phyloP scores from a whole-genome alignment of 2,888 invertebrate species.

The Tiliacea aurago region DNA sequence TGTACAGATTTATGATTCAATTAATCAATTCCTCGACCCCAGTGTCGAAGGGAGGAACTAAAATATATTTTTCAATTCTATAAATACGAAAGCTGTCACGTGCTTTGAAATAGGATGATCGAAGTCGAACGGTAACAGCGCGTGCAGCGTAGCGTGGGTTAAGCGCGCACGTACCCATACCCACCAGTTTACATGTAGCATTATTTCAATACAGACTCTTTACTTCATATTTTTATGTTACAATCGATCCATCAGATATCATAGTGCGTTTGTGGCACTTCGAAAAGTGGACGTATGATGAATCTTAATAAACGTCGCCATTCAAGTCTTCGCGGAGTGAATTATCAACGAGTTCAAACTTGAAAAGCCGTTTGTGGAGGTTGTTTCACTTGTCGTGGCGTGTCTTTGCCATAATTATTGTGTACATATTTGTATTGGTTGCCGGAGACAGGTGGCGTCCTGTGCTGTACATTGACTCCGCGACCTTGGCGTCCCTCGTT shows the following conservation, averaged over 20 bases:
- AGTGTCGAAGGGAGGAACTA: slow-evolving; percentile 31
- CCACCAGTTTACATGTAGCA: slow-evolving; percentile 9
- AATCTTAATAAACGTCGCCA: slow-evolving; percentile 66
- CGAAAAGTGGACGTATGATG: slow-evolving; percentile 67
- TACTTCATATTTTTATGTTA: slow-evolving; percentile 40
- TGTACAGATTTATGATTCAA: slow-evolving; percentile 29
- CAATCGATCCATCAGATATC: slow-evolving; percentile 56
- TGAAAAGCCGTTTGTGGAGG: slow-evolving; percentile 60
- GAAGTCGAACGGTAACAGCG: slow-evolving; percentile 58
- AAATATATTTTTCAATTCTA: slow-evolving; percentile 43
- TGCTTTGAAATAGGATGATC: slow-evolving; percentile 68
- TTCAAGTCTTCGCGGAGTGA: slow-evolving; percentile 64
- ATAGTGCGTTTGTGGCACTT: slow-evolving; percentile 53
- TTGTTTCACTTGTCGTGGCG: slow-evolving; percentile 65
- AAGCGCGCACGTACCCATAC: slow-evolving; percentile 51
- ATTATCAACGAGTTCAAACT: slow-evolving; percentile 70
- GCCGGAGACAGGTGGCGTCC: slow-evolving; percentile 86
- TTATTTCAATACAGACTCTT: slow-evolving; percentile 24
- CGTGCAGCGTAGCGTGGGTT: slow-evolving; percentile 72
- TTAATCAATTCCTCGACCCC: slow-evolving; percentile 27
- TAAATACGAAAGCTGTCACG: slow-evolving; percentile 63
- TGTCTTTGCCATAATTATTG: slow-evolving; percentile 75
- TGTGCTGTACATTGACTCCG: slow-evolving; percentile 85
- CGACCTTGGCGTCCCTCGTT: slow-evolving; percentile 85
- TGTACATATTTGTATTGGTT: slow-evolving; percentile 75